phyloP scores from a whole-genome alignment of 2,797 vertebrate genomes.

The Hippoglossus hippoglossus region DNA sequence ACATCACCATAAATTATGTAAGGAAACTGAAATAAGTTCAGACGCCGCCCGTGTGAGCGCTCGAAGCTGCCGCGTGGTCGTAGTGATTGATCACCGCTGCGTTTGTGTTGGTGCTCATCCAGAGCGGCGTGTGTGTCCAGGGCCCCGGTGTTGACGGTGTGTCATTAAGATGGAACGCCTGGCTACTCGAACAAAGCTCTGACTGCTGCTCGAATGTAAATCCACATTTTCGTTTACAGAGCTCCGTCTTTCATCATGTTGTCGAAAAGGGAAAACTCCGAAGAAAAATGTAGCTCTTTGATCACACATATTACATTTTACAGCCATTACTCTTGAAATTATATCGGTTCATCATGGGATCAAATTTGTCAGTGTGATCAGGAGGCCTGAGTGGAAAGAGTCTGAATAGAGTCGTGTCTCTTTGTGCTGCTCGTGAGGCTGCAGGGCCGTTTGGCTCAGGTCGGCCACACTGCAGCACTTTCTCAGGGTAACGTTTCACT shows the following conservation, averaged over 20 bases:
- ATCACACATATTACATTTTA: neutral
- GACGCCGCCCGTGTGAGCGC: neutral
- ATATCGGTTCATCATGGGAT: neutral
- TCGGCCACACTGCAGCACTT: slow-evolving; percentile 30
- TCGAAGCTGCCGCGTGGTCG: slow-evolving; percentile 35
- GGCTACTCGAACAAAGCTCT: slow-evolving; percentile 2
- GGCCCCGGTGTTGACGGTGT: slow-evolving; percentile 1
- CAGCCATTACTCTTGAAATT: neutral
- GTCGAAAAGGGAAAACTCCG: neutral
- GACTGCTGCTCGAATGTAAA: slow-evolving; percentile 26
- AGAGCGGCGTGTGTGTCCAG: slow-evolving; percentile 16
- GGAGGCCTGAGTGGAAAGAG: slow-evolving; percentile 8
- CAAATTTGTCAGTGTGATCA: slow-evolving; percentile 31
- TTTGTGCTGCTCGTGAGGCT: slow-evolving; percentile 38
- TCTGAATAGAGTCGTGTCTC: slow-evolving; percentile 60
- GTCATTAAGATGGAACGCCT: slow-evolving; percentile 29
- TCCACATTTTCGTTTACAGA: slow-evolving; percentile 26
- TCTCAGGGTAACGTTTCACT: slow-evolving; percentile 41
- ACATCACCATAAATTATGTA: slow-evolving; percentile 54
- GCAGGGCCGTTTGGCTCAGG: slow-evolving; percentile 36
- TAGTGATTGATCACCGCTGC: slow-evolving; percentile 48
- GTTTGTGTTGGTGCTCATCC: slow-evolving; percentile 27
- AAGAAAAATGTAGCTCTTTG: neutral
- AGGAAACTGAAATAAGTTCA: neutral
- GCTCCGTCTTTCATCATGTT: neutral